A percentile compares a stretch with the other conserved stretches of the same genome.
phyloP scores from a whole-genome alignment of 2,888 invertebrate genomes.

The Achlya flavicornis region DNA sequence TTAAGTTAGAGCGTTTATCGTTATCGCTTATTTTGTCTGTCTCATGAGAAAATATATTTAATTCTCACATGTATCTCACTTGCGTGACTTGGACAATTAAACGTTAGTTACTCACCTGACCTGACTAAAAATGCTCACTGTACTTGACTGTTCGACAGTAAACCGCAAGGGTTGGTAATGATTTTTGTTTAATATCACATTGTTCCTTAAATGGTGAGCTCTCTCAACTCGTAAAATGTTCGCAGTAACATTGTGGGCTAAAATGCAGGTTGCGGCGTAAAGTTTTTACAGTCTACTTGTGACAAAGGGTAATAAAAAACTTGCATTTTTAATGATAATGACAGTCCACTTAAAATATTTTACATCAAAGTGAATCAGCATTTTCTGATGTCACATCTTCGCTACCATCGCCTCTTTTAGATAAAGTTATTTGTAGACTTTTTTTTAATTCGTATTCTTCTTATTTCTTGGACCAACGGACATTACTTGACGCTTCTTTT shows the following conservation, averaged over 20 bases:
- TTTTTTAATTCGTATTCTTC: not conserved
- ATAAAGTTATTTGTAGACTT: not conserved
- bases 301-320: constrained; percentile 4
- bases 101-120: constrained; percentile 26
- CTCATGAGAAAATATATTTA: not conserved
- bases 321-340: not conserved
- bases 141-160: constrained; percentile 39
- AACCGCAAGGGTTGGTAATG: constrained; percentile 56
- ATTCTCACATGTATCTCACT: not conserved
- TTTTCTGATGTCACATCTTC: too few species aligned
- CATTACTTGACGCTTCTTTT: constrained; percentile 31
- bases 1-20: too few species aligned
- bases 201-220: constrained; percentile 64
- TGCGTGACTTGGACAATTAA: not conserved
- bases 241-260: constrained; percentile 19
- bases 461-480: constrained; percentile 20
- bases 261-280: constrained; percentile 22
- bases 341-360: not conserved
- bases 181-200: constrained; percentile 75
- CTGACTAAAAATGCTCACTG: constrained; percentile 43
- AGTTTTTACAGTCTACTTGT: constrained; percentile 2
- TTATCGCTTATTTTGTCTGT: too few species aligned
- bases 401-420: not conserved
- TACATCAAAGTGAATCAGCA: too few species aligned
- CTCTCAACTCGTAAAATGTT: constrained; percentile 56